Evolutionary conservation across 2,113 vertebrate species (phyloP).

Genomic region (Marmota flaviventris): DNA sequence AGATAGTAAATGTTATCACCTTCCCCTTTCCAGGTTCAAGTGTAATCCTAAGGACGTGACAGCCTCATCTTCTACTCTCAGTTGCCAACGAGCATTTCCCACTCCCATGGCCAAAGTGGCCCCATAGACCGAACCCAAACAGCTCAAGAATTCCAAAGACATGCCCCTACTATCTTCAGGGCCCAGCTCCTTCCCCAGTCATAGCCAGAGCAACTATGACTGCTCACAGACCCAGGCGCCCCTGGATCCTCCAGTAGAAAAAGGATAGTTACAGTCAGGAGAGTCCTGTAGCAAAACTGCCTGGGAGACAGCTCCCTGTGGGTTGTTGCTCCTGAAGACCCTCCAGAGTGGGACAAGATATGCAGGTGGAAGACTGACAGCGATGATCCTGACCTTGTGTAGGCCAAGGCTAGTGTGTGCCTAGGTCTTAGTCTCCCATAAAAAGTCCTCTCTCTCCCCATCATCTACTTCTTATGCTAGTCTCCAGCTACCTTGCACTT

Average conservation of each 20-base stretch:
- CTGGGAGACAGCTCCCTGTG: not conserved
- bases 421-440: not conserved
- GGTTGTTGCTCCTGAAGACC: not conserved
- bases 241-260: not conserved
- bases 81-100: not conserved
- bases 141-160: not conserved
- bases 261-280: not conserved
- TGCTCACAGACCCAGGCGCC: not conserved
- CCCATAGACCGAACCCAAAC: not conserved
- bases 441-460: no score
- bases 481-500: not conserved
- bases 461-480: not conserved
- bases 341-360: not conserved
- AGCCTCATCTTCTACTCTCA: not conserved
- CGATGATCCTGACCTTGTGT: not conserved
- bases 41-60: not conserved
- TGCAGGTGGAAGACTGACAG: not conserved
- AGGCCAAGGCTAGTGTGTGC: not conserved
- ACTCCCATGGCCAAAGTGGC: not conserved
- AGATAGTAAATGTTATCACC: not conserved
- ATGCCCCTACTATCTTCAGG: not conserved
- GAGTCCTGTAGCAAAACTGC: not conserved
- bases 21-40: not conserved
- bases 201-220: not conserved
- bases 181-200: not conserved